Percentiles rank a stretch among this genome's conserved stretches.
phyloP scores from a whole-genome alignment of 2,797 vertebrate species.

The Uromys caudimaculatus region DNA sequence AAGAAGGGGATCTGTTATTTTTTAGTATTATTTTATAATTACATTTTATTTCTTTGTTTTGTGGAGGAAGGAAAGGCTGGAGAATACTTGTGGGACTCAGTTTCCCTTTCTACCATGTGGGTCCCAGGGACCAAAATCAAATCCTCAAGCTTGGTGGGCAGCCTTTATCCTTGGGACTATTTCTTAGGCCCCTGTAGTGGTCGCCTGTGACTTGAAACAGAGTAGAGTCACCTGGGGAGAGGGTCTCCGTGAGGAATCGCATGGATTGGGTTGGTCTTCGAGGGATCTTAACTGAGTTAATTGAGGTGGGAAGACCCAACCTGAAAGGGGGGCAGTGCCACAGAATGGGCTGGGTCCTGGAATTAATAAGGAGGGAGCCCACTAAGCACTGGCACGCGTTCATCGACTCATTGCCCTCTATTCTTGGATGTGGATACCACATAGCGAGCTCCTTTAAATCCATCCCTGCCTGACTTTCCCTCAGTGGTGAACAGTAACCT shows the following conservation, averaged over 20 bases:
- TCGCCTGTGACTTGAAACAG: neutral
- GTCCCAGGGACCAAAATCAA: neutral
- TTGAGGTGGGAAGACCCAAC: neutral
- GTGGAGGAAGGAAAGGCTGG: neutral
- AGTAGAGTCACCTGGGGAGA: neutral
- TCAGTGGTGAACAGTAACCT: neutral
- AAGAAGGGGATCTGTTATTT: neutral
- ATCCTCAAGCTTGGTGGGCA: neutral
- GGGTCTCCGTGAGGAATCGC: neutral
- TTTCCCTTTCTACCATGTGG: neutral
- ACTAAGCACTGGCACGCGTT: too few species aligned
- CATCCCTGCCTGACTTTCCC: neutral
- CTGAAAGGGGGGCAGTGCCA: neutral
- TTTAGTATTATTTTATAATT: neutral
- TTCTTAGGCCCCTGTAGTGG: too few species aligned
- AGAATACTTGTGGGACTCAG: neutral
- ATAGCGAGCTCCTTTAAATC: neutral
- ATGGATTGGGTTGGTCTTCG: neutral
- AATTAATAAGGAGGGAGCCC: neutral
- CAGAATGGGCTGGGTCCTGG: too few species aligned
- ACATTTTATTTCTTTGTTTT: neutral
- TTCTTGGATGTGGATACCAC: too few species aligned
- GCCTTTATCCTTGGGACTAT: neutral
- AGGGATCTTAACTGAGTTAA: neutral
- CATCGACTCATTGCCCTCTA: neutral